A percentile compares a stretch with the other conserved stretches of the same genome.
phyloP scores from a whole-genome alignment of 2,797 vertebrate species.

The Sebastes kiyomatsui region DNA sequence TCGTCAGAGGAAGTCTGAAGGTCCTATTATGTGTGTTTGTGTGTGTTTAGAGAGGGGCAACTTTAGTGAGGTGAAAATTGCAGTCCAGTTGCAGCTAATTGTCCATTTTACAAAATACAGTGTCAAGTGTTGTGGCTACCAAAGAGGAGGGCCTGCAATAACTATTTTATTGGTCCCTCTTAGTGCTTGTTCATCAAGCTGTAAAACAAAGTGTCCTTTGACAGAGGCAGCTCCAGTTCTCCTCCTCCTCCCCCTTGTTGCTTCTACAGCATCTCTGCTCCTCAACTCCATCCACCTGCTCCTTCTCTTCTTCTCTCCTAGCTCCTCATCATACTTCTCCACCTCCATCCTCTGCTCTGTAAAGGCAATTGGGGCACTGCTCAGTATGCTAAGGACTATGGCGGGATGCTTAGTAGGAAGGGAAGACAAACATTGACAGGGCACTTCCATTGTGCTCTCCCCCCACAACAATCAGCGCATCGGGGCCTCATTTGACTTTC shows the following conservation, averaged over 20 bases:
- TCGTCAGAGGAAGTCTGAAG: background rate
- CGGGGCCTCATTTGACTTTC: slow-evolving; percentile 81
- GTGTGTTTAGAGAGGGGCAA: slow-evolving; percentile 6
- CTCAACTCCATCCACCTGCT: slow-evolving; percentile 47
- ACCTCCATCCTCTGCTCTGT: slow-evolving; percentile 38
- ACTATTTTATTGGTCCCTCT: slow-evolving; percentile 68
- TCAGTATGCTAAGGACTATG: slow-evolving; percentile 63
- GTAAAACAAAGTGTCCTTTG: slow-evolving; percentile 68
- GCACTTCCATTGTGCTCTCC: slow-evolving; percentile 72
- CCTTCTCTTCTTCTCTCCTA: background rate
- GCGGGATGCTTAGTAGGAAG: slow-evolving; percentile 58
- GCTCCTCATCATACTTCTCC: slow-evolving; percentile 22
- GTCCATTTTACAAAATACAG: slow-evolving; percentile 58
- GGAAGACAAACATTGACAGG: slow-evolving; percentile 79
- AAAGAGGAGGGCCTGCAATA: slow-evolving; percentile 56
- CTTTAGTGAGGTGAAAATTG: slow-evolving; percentile 26
- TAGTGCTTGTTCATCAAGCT: slow-evolving; percentile 69
- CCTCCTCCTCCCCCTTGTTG: background rate
- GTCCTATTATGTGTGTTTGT: background rate
- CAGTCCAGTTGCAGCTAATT: slow-evolving; percentile 32
- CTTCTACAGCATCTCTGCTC: slow-evolving; percentile 15
- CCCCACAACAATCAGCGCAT: slow-evolving; percentile 64
- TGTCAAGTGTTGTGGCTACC: slow-evolving; percentile 57
- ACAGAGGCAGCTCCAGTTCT: slow-evolving; percentile 44
- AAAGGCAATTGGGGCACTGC: slow-evolving; percentile 45